Percentiles rank a stretch among this genome's conserved stretches.
phyloP scores from a whole-genome alignment of 1,140 invertebrate genomes.

The Nixonia krombeini region DNA sequence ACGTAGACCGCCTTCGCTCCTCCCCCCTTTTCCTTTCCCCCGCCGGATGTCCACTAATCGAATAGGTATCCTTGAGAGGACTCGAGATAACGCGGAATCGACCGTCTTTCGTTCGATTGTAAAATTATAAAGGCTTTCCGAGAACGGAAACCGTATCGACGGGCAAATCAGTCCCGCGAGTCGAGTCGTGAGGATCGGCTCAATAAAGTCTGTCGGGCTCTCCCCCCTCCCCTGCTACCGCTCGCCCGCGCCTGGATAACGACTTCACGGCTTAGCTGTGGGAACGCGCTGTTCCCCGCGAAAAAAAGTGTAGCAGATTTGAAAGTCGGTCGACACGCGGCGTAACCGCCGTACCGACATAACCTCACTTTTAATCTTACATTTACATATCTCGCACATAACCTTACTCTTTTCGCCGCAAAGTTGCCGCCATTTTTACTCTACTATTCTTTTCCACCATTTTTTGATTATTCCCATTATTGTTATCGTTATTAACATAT shows the following conservation, averaged over 20 bases:
- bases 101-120: constrained; percentile 15
- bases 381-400: no score
- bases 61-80: constrained; percentile 30
- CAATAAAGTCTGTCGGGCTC: constrained; percentile 26
- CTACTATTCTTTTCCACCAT: no score
- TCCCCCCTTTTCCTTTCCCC: constrained; percentile 28
- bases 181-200: constrained; percentile 19
- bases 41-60: constrained; percentile 28
- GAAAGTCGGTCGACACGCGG: constrained; percentile 1
- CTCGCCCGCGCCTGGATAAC: constrained; percentile 21
- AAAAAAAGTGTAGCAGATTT: constrained; percentile 12
- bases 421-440: no score
- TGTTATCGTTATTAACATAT: no score
- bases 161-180: constrained; percentile 26
- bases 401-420: no score
- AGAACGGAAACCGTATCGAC: constrained; percentile 29
- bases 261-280: constrained; percentile 10
- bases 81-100: constrained; percentile 28
- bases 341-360: no score
- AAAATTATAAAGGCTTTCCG: constrained; percentile 29
- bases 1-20: no score
- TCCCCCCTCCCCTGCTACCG: no score
- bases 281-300: neutral
- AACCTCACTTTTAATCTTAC: no score
- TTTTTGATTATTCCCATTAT: no score